Percentiles rank a stretch among this genome's conserved stretches.
These are phyloP conservation scores for Brachynemurus nebulosus DNA, from an alignment of 2,888 invertebrate species.

Conservation along the genomic window DNA sequence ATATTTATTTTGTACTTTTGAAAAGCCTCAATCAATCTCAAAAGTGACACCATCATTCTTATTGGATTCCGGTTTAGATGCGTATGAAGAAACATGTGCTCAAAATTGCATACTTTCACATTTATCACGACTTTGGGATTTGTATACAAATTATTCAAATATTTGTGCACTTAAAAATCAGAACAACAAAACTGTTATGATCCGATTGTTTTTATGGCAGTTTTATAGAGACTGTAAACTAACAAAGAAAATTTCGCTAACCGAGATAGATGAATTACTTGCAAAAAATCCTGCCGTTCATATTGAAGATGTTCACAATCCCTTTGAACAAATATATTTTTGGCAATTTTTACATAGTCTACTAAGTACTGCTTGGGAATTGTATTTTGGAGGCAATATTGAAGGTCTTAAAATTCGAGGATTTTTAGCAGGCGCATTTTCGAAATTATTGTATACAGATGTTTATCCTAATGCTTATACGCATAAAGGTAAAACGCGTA, in stretches of 20 bases:
- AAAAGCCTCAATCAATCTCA: too few relatives aligned
- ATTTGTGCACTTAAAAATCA: constrained; percentile 19
- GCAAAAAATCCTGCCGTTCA: constrained; percentile 35
- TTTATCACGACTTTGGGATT: constrained; percentile 33
- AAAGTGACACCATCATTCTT: too few relatives aligned
- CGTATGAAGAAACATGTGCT: too few relatives aligned
- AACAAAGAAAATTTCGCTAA: constrained; percentile 35
- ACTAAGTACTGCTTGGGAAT: constrained; percentile 35
- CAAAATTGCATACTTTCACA: too few relatives aligned
- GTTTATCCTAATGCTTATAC: constrained; percentile 32
- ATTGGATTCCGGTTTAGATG: too few relatives aligned
- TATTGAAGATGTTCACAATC: constrained; percentile 34
- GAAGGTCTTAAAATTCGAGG: constrained; percentile 32
- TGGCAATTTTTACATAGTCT: constrained; percentile 47
- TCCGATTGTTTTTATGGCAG: constrained; percentile 44
- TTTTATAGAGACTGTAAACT: constrained; percentile 41
- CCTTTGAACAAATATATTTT: constrained; percentile 45
- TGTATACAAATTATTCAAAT: constrained; percentile 39
- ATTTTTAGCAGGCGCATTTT: constrained; percentile 36
- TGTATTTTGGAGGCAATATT: constrained; percentile 32
- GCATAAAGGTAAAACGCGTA: constrained; percentile 27
- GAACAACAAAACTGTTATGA: constrained; percentile 31
- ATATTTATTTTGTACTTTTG: too few relatives aligned
- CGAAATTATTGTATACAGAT: constrained; percentile 36
- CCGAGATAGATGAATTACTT: constrained; percentile 37